Conservation (phyloP, 2,113 vertebrate genomes). For the Calidris pygmaea region DNA sequence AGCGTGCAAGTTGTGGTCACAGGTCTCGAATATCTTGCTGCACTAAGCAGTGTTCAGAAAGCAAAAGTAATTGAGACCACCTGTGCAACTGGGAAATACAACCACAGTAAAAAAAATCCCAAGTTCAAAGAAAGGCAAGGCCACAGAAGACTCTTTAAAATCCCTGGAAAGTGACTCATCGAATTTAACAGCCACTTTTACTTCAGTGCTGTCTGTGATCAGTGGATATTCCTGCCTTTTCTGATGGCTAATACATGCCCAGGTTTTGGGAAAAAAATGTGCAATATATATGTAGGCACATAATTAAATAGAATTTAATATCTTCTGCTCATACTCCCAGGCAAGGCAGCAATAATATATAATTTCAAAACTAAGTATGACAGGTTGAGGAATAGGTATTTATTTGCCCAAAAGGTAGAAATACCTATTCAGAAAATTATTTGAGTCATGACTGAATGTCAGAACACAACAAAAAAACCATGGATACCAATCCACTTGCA, state of each 20-base stretch:
- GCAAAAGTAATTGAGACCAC: not conserved
- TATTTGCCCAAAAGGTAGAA: not conserved
- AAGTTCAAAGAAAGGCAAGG: not conserved
- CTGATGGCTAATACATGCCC: not conserved
- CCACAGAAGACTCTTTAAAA: not conserved
- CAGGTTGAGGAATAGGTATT: not conserved
- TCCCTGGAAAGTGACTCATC: not conserved
- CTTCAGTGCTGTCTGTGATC: not conserved
- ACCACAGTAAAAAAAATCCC: not conserved
- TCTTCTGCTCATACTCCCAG: not conserved
- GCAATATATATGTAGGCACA: constrained; percentile 6
- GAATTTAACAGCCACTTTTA: not conserved
- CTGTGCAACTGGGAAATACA: not conserved
- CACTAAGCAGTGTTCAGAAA: not conserved
- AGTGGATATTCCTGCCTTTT: not conserved
- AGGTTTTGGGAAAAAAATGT: not conserved
- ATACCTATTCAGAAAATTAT: not conserved
- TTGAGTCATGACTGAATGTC: not conserved
- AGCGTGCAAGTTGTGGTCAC: not conserved
- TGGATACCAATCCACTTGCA: not conserved
- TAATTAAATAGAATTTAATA: constrained; percentile 30
- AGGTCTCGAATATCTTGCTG: not conserved
- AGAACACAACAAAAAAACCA: not conserved
- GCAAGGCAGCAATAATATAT: not conserved
- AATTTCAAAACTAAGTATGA: not conserved